Evolutionary conservation across 2,113 vertebrate species (phyloP).

Genomic region (Hemiscyllium ocellatum): DNA sequence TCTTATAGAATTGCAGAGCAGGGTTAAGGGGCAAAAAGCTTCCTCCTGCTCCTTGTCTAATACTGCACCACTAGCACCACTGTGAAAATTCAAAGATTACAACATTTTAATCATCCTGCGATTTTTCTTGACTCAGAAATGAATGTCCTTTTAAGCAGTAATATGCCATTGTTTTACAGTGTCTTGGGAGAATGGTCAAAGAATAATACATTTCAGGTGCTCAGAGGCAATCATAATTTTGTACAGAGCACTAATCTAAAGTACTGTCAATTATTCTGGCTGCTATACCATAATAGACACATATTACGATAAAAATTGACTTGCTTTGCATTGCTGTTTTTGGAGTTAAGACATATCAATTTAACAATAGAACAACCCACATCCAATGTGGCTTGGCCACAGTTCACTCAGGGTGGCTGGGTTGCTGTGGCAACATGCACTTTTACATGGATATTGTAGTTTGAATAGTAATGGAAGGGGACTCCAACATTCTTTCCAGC

Average conservation of each 20-base stretch:
- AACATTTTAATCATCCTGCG: background rate
- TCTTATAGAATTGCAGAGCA: too few relatives aligned
- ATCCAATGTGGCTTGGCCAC: background rate
- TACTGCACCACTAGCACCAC: background rate
- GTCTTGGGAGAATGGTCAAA: background rate
- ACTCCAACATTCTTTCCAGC: background rate
- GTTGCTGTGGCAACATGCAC: background rate
- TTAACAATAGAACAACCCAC: background rate
- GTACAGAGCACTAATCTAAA: background rate
- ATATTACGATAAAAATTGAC: background rate
- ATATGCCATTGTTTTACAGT: background rate
- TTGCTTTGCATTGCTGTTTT: background rate
- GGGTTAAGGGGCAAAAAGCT: too few relatives aligned
- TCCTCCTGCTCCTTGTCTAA: background rate
- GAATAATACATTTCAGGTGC: background rate
- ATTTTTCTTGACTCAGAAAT: background rate
- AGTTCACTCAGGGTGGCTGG: too few relatives aligned
- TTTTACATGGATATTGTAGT: background rate
- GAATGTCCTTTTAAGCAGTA: background rate
- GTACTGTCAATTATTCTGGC: background rate
- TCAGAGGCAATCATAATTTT: background rate
- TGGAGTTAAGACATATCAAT: background rate
- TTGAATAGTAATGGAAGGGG: background rate
- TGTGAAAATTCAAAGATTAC: background rate
- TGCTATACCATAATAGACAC: background rate